Conservation (phyloP, 1,140 invertebrate genomes). For the Plectrocnemia conspersa region DNA sequence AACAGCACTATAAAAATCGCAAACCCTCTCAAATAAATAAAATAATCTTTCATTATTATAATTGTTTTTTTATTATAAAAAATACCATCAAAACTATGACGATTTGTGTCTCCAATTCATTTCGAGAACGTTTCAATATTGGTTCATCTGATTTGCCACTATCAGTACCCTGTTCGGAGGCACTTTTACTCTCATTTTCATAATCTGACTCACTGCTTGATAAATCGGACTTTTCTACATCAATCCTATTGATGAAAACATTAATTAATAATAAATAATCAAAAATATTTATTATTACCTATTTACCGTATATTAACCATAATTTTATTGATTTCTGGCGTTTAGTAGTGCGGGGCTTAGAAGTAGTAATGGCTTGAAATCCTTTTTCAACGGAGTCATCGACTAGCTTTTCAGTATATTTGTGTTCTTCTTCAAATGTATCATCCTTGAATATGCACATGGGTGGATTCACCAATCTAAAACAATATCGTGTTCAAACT, state of each 20-base stretch:
- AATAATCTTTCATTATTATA: no score
- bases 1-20: no score
- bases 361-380: conserved; percentile 47
- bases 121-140: neutral
- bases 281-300: conserved; percentile 1
- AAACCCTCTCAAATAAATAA: no score
- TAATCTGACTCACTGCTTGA: conserved; percentile 48
- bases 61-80: no score
- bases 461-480: conserved; percentile 64
- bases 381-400: conserved; percentile 79
- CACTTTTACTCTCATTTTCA: conserved; percentile 41
- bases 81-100: no score
- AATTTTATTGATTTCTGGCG: conserved; percentile 49
- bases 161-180: conserved; percentile 35
- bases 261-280: neutral
- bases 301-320: conserved; percentile 38
- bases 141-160: neutral
- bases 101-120: no score
- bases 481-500: neutral
- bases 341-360: conserved; percentile 14
- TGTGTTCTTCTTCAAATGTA: conserved; percentile 71
- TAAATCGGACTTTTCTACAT: conserved; percentile 48
- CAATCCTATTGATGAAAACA: conserved; percentile 38
- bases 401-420: conserved; percentile 71
- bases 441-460: conserved; percentile 79